These are phyloP conservation scores for Aphelinus atriplicis DNA, from an alignment of 1,140 invertebrate genomes.

Conservation along the genomic window DNA sequence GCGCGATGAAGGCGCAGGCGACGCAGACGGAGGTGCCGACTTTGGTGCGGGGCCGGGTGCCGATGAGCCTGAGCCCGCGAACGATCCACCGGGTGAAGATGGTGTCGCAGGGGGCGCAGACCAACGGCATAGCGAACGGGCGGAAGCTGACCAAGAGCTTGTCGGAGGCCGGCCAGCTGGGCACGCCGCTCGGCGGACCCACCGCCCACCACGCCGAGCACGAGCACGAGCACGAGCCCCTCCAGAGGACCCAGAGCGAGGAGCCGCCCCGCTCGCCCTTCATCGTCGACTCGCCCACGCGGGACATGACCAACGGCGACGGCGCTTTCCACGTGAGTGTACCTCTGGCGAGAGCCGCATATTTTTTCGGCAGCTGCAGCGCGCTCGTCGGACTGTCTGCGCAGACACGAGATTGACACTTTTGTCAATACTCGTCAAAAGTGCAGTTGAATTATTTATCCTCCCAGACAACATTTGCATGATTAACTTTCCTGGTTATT, in stretches of 20 bases:
- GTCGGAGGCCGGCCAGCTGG: slow-evolving; percentile 78
- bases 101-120: slow-evolving; percentile 89
- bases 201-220: slow-evolving; percentile 50
- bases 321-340: background rate
- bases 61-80: slow-evolving; percentile 81
- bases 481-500: too few species aligned
- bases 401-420: too few species aligned
- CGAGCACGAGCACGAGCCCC: slow-evolving; percentile 75
- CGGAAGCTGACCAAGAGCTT: slow-evolving; percentile 84
- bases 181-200: slow-evolving; percentile 56
- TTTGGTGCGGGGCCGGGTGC: slow-evolving; percentile 73
- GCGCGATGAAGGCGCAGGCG: slow-evolving; percentile 90
- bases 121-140: slow-evolving; percentile 78
- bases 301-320: slow-evolving; percentile 11
- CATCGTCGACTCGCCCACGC: slow-evolving; percentile 58
- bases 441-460: too few species aligned
- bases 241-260: slow-evolving; percentile 84
- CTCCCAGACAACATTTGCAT: too few species aligned
- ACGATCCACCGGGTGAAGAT: slow-evolving; percentile 77
- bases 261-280: slow-evolving; percentile 80
- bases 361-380: too few species aligned
- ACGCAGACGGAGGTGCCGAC: slow-evolving; percentile 87
- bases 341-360: too few species aligned
- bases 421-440: too few species aligned
- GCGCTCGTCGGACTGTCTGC: too few species aligned